A percentile compares a stretch with the other conserved stretches of the same genome.
phyloP scores from a whole-genome alignment of 1,140 invertebrate species.

The Sminthurides bifidus region DNA sequence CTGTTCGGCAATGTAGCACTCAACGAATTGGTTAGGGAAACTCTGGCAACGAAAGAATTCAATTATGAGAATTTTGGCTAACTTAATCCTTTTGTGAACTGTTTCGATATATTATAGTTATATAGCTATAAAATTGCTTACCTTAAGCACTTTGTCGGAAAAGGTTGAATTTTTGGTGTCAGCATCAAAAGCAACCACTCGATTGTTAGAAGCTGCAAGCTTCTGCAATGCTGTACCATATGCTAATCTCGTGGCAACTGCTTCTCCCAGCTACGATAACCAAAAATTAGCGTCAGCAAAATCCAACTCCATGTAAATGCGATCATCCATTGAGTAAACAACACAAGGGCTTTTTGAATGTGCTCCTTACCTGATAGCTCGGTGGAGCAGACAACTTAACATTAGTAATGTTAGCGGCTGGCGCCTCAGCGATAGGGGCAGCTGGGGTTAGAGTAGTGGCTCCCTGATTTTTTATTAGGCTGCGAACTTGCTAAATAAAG shows the following conservation, averaged over 20 bases:
- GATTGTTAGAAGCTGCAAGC: slow-evolving; percentile 61
- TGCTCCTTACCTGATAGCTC: slow-evolving; percentile 51
- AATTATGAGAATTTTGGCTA: no score
- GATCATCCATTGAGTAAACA: neutral
- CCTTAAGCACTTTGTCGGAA: slow-evolving; percentile 77
- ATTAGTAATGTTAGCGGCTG: slow-evolving; percentile 56
- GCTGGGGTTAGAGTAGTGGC: slow-evolving; percentile 46
- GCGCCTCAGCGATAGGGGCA: slow-evolving; percentile 54
- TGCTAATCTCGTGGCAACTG: slow-evolving; percentile 81
- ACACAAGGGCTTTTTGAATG: neutral
- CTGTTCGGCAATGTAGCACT: slow-evolving; percentile 99
- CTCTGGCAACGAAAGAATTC: slow-evolving; percentile 33
- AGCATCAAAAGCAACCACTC: slow-evolving; percentile 84
- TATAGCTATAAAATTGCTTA: slow-evolving; percentile 32
- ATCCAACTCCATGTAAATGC: neutral
- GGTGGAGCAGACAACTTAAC: slow-evolving; percentile 73
- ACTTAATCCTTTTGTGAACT: slow-evolving; percentile 1
- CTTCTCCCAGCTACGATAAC: slow-evolving; percentile 44
- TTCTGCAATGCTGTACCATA: slow-evolving; percentile 91
- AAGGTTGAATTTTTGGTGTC: slow-evolving; percentile 99
- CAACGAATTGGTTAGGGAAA: slow-evolving; percentile 66
- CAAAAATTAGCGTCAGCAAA: neutral
- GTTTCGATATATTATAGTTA: neutral
- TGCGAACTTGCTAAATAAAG: slow-evolving; percentile 47
- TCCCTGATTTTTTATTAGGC: slow-evolving; percentile 50